A percentile compares a stretch with the other conserved stretches of the same genome.
Evolutionary conservation across 1,140 invertebrate species (phyloP).

Genomic region (Parapsyche elsis): DNA sequence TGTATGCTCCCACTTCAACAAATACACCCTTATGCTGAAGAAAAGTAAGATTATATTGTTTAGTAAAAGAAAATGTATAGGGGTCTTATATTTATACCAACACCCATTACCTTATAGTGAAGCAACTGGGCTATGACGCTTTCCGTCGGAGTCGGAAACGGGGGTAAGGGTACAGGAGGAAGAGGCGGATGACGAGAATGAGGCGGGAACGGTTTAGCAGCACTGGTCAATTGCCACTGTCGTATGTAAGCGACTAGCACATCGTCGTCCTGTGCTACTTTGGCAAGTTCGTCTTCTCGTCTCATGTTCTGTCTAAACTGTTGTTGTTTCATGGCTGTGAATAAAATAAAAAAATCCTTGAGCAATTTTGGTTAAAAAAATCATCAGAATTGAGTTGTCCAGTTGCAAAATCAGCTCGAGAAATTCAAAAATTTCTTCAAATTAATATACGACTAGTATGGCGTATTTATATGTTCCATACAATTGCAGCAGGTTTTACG

Average conservation of each 20-base stretch:
- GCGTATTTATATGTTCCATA: too few species aligned
- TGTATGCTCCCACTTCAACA: constrained; percentile 71
- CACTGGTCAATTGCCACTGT: constrained; percentile 64
- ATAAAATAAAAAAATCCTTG: constrained; percentile 18
- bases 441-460: too few species aligned
- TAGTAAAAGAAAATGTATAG: background rate
- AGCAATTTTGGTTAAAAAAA: too few species aligned
- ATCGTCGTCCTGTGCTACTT: constrained; percentile 78
- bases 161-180: constrained; percentile 27
- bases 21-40: constrained; percentile 71
- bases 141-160: constrained; percentile 55
- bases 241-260: constrained; percentile 78
- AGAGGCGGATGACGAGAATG: constrained; percentile 51
- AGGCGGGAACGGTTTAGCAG: constrained; percentile 61
- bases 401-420: too few species aligned
- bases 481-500: too few species aligned
- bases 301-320: constrained; percentile 79
- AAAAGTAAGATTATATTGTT: background rate
- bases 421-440: too few species aligned
- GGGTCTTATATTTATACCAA: background rate
- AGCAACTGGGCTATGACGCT: constrained; percentile 60
- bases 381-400: too few species aligned
- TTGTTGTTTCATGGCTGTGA: constrained; percentile 72
- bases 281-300: constrained; percentile 76
- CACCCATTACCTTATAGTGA: constrained; percentile 62